Percentiles rank a stretch among this genome's conserved stretches.
These are phyloP conservation scores for Dorcus parallelipipedus DNA, from an alignment of 2,888 invertebrate genomes.

Conservation along the genomic window DNA sequence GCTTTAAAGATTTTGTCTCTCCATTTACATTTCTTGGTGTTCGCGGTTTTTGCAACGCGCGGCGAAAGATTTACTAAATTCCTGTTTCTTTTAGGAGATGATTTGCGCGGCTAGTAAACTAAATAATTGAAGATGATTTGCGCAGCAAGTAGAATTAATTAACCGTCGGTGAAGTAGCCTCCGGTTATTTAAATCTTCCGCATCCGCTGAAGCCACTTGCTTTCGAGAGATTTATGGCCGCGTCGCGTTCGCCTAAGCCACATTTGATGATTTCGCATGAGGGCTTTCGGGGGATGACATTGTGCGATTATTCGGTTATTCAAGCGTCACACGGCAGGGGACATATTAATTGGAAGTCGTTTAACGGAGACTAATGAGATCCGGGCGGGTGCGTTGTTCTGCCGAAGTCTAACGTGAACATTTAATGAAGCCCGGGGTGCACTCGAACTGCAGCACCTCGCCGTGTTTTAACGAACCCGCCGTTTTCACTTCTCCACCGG, in stretches of 20 bases:
- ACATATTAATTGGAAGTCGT: slow-evolving; percentile 38
- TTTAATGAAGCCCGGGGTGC: slow-evolving; percentile 39
- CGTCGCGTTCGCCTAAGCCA: neutral
- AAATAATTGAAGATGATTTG: too few species aligned
- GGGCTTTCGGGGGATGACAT: slow-evolving; percentile 5
- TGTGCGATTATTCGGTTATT: slow-evolving; percentile 21
- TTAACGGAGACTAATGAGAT: slow-evolving; percentile 42
- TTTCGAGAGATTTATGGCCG: neutral
- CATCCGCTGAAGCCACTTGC: neutral
- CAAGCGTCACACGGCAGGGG: slow-evolving; percentile 23
- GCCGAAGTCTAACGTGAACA: slow-evolving; percentile 42
- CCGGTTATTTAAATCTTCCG: slow-evolving; percentile 7
- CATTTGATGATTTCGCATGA: slow-evolving; percentile 3
- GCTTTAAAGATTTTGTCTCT: too few species aligned
- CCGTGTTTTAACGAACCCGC: neutral
- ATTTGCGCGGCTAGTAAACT: too few species aligned
- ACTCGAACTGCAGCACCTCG: too few species aligned
- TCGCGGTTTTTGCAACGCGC: too few species aligned
- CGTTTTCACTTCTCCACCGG: neutral
- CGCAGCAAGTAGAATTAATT: neutral
- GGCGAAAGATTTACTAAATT: too few species aligned
- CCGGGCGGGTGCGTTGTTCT: slow-evolving; percentile 34
- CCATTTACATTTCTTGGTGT: too few species aligned
- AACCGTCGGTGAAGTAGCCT: slow-evolving; percentile 1
- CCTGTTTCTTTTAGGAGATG: too few species aligned